Evolutionary conservation across 1,140 invertebrate genomes (phyloP), one percentile per base, ranked within the genome.

Genomic region (Phymorhynchus buccinoides): DNA sequence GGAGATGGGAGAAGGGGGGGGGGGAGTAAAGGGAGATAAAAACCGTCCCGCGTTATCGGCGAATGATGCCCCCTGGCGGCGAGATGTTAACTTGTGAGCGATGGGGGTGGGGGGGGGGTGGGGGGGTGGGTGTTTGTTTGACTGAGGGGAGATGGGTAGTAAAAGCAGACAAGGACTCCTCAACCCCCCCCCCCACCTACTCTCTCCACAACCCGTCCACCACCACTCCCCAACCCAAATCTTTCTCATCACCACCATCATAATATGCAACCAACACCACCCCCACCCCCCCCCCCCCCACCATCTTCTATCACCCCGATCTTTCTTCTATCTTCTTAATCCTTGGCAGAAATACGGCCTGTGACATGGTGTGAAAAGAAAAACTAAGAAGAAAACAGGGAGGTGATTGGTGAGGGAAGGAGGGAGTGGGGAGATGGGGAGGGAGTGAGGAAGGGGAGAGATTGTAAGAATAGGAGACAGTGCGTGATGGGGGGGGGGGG

Each of bases 71-170:
- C 56, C 56, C 56, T 62, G 56, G 56, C 56, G 56, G n/a, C 12
- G 22, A 62, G 56, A 62, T 62, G 56, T 62, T 62, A 62, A 62
- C 56, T 62, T 27, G 56, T 62, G 56, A 62, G 56, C 56, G 56
- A 62, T 62, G 56, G 56, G 56, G 56, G 56, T 14, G 56, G 56
- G 18, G 56, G 56, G 56, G 22, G 22, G 56, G 56, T 62, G 56
- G 56, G 12, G 12, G n/a, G 56, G n/a, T 16, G 56, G 22, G 56
- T 4, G 56, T 27, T 3, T 62, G 22, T 16, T 6, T 16, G 56
- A 27, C 22, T 62, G 56, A 27, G 56, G 2, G 56, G 22, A 27
- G 0, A 22, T 16, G 56, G 56, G 12, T 14, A 27, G 22, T 27
- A 4, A 27, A 27, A 18, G 18, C 44, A 48, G 44, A 48, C 48